A percentile compares a stretch with the other conserved stretches of the same genome.
phyloP scores from a whole-genome alignment of 2,888 invertebrate species.

The Orthosia cruda region DNA sequence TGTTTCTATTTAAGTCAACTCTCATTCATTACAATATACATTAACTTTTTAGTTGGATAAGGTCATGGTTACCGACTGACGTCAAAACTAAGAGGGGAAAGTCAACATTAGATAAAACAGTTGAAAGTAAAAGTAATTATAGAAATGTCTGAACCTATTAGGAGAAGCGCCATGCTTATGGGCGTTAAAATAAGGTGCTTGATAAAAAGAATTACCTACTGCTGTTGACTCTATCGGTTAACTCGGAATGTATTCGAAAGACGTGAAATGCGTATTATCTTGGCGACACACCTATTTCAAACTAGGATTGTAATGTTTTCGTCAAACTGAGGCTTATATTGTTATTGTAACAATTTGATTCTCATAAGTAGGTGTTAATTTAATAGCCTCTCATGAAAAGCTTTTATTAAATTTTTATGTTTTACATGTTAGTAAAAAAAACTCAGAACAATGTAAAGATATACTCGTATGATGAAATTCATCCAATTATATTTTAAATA shows the following conservation, averaged over 20 bases:
- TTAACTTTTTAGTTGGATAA: constrained; percentile 73
- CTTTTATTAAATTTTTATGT: no score
- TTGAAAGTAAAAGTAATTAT: constrained; percentile 68
- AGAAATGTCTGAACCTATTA: constrained; percentile 64
- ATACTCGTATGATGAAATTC: neutral
- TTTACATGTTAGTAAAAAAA: no score
- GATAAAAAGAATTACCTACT: constrained; percentile 4
- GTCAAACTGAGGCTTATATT: neutral
- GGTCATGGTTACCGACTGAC: constrained; percentile 80
- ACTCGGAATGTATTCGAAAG: constrained; percentile 8
- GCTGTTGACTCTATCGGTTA: constrained; percentile 16
- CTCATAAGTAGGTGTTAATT: neutral
- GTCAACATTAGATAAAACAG: constrained; percentile 80
- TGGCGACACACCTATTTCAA: constrained; percentile 1
- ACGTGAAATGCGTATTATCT: constrained; percentile 7
- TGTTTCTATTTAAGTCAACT: constrained; percentile 55
- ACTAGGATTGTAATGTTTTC: neutral
- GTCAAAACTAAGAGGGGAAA: constrained; percentile 75
- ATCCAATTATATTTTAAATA: neutral
- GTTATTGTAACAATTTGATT: neutral
- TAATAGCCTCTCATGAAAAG: no score
- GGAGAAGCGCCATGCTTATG: neutral
- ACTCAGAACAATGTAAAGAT: no score
- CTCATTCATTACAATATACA: constrained; percentile 58
- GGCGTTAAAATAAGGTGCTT: constrained; percentile 12